A percentile compares a stretch with the other conserved stretches of the same genome.
Conservation (phyloP, 2,888 invertebrate species). For the Polyommatus iphigenia region DNA sequence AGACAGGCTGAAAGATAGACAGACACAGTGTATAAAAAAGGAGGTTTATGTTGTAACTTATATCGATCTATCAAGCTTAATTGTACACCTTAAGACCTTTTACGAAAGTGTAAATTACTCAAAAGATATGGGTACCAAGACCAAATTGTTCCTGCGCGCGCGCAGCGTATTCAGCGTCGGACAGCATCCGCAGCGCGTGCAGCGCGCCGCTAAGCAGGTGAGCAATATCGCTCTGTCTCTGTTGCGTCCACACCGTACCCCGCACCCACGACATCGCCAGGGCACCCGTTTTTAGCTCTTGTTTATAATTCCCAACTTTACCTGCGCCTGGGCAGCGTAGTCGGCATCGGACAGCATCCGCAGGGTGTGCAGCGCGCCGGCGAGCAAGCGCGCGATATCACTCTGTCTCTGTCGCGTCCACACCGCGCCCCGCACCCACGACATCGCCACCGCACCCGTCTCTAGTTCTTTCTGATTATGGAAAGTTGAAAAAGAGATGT, state of each 20-base stretch:
- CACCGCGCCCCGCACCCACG: slow-evolving; percentile 84
- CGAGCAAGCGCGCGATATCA: slow-evolving; percentile 82
- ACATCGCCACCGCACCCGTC: slow-evolving; percentile 81
- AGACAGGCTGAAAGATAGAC: too few relatives aligned
- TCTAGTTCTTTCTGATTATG: slow-evolving; percentile 72
- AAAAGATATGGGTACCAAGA: too few relatives aligned
- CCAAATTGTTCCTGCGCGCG: too few relatives aligned
- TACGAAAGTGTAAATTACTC: too few relatives aligned
- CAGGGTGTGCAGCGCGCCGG: slow-evolving; percentile 81
- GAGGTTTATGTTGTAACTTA: too few relatives aligned
- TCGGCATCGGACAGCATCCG: slow-evolving; percentile 80
- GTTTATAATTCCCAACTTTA: too few relatives aligned
- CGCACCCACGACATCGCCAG: slow-evolving; percentile 87
- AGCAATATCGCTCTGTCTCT: slow-evolving; percentile 81
- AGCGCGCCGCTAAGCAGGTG: slow-evolving; percentile 82
- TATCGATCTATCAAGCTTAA: too few relatives aligned
- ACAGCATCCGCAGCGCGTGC: slow-evolving; percentile 80
- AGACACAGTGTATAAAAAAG: too few relatives aligned
- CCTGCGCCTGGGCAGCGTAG: slow-evolving; percentile 65
- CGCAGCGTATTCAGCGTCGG: slow-evolving; percentile 75
- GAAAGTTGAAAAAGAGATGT: background rate
- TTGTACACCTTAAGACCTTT: too few relatives aligned
- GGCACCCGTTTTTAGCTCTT: too few relatives aligned
- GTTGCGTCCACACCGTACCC: slow-evolving; percentile 83
- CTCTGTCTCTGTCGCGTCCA: slow-evolving; percentile 83